Base-by-base conservation (phyloP, 2,113 vertebrate species). In the Hippocampus guttulatus region DNA sequence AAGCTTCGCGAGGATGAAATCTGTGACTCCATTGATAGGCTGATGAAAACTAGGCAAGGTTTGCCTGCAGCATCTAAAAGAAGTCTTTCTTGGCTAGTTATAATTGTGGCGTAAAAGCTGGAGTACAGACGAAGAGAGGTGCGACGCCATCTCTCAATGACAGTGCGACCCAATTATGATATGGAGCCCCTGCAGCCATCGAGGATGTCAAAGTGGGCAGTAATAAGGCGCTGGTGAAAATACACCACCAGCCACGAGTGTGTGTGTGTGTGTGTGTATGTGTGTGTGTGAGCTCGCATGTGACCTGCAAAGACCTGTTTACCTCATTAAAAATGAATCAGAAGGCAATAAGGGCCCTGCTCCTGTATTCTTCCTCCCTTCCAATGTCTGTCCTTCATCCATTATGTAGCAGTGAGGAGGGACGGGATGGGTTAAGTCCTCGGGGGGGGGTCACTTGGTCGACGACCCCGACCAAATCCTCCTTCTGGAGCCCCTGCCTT, bases 321-420 rank as follows among this genome's bases (percentile, higher is more conserved):
- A 85, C 85, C 83, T 90, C 89, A 92, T 92, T 91, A 91, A 92
- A 92, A 91, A 92, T 91, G 54, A 90, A 92, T 90, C 86, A 84
- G 69, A 86, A 92, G 87, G 86, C 90, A 91, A 92, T 91, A 91
- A 85, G 86, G 85, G 76, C 78, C 78, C 74, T 8, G 1, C 70
- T 69, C 65, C 75, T 71, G 33, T 41, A 61, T 67, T 43, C 60
- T 41, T 8, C 75, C 70, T 70, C 77, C 76, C 54, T 76, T 67
- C 77, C 75, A 62, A 76, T 69, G 81, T 76, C 89, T 90, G 82
- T 80, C 76, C 78, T 84, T 87, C 90, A 93, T 92, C 75, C 77
- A 91, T 93, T 82, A 93, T 93, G 90, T 86, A 92, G 83, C 68
- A 86, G 81, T 27, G 61, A 86, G 81, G 75, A 71, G 43, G 76